Percentiles rank a stretch among this genome's conserved stretches.
phyloP scores from a whole-genome alignment of 35 echinoderm and acorn worm genomes.

The Eucidaris tribuloides region DNA sequence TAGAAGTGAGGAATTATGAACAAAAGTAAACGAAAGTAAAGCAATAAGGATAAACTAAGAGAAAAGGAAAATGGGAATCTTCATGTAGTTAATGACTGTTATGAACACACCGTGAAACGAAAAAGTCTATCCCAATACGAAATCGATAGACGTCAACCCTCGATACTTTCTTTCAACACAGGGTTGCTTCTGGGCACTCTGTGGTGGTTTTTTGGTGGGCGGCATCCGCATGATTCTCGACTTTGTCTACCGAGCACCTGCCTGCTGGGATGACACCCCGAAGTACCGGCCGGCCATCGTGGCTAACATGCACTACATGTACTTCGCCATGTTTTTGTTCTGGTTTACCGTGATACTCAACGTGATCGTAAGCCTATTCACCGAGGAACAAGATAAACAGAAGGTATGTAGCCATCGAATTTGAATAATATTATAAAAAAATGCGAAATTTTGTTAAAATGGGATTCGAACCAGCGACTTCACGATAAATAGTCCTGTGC shows the following conservation, averaged over 20 bases:
- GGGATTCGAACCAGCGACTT: neutral
- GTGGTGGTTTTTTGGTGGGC: constrained; percentile 65
- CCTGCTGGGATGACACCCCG: constrained; percentile 55
- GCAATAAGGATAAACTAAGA: too few relatives aligned
- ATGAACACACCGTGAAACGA: too few relatives aligned
- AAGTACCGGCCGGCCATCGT: constrained; percentile 50
- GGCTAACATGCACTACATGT: constrained; percentile 88
- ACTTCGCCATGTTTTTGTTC: constrained; percentile 82
- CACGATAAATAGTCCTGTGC: neutral
- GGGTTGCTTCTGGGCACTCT: constrained; percentile 78
- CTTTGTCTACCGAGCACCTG: constrained; percentile 57
- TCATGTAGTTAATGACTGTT: too few relatives aligned
- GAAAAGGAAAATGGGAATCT: too few relatives aligned
- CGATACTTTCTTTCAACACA: too few relatives aligned
- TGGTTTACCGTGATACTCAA: constrained; percentile 64
- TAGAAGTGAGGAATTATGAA: too few relatives aligned
- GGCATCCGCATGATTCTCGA: constrained; percentile 66
- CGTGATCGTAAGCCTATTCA: constrained; percentile 66
- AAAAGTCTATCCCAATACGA: too few relatives aligned
- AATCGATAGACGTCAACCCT: too few relatives aligned
- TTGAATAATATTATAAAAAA: neutral
- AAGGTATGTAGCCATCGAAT: constrained; percentile 24
- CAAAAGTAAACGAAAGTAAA: too few relatives aligned
- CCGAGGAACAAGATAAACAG: constrained; percentile 25
- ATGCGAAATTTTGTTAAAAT: neutral